Evolutionary conservation across 2,113 vertebrate species (phyloP), one percentile per base, ranked within the genome.

Genomic region (Alligator mississippiensis): DNA sequence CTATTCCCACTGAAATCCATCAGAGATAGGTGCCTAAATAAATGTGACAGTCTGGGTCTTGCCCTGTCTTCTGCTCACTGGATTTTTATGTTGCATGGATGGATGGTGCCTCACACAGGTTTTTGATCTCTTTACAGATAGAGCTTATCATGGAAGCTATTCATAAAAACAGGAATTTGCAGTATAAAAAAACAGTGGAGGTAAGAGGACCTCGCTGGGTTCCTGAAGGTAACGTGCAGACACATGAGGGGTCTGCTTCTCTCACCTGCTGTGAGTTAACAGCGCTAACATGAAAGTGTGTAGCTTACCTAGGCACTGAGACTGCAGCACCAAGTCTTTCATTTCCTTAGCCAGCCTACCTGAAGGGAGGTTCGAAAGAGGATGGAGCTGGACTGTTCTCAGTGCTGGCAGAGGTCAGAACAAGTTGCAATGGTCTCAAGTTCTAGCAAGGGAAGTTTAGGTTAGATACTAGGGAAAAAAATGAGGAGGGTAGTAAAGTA

Each of bases 101-200:
- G 14, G 11, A 74, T 9, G 22, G 47, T 17, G 54, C n/a, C n/a
- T 88, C 77, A 97, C 3, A n/a, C 5, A 1, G 1, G 3, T 9
- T 88, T 47, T 27, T 92, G 12, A 77, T 97, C 85, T 92, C 95
- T 95, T 96, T 93, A 93, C 98, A 99, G 99, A 94, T 98, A 34
- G 99, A 99, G 84, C 97, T 98, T 60, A 92, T 98, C 19, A 99
- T 99, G 98, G 99, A 99, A 38, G 96, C 85, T 0, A 94, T 98
- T 78, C 99, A 99, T 95, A 99, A 99, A 91, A 99, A 99, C 94
- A 99, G 97, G 95, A 98, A 94, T 18, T 61, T 98, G n/a, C 99
- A 99, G 72, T 99, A 98, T 95, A 99, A 99, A 98, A 99, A 98
- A 97, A 98, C 99, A n/a, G 97, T 98, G 98, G 99, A 99, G 82